Conservation (phyloP, 2,888 invertebrate species). For the Troglohyphantes excavatus region DNA sequence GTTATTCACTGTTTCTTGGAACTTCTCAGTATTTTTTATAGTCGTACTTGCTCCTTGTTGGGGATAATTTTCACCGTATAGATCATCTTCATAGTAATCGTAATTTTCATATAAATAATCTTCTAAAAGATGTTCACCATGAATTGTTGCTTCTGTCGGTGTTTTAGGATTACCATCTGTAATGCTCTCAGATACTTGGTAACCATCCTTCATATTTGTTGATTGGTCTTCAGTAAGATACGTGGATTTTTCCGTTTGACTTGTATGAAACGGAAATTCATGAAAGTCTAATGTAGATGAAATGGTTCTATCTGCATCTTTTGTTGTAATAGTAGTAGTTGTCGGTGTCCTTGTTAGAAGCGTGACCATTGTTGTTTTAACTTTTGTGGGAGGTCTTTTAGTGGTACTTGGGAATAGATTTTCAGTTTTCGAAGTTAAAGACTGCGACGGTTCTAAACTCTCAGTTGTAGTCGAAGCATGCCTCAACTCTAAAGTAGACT, state of each 20-base stretch:
- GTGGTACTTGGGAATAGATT: not conserved
- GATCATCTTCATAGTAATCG: slow-evolving; percentile 66
- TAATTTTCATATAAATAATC: slow-evolving; percentile 69
- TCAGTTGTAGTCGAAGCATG: not conserved
- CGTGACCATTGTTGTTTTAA: not conserved
- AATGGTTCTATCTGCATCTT: not conserved
- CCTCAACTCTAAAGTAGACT: not conserved
- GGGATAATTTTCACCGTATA: slow-evolving; percentile 3
- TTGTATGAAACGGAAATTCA: not conserved
- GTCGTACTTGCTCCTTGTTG: not conserved
- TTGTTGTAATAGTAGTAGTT: not conserved
- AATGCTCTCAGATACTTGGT: not conserved
- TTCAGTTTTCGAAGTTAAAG: not conserved
- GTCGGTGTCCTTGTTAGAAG: not conserved
- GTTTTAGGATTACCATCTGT: not conserved
- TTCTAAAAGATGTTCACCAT: slow-evolving; percentile 23
- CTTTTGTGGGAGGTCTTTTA: not conserved
- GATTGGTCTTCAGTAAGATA: not conserved
- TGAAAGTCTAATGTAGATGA: not conserved
- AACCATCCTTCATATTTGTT: not conserved
- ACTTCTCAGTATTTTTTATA: not conserved
- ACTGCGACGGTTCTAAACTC: not conserved
- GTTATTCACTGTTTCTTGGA: slow-evolving; percentile 16
- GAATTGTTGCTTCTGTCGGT: slow-evolving; percentile 5
- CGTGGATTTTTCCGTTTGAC: not conserved